These are phyloP conservation scores for Serrognathus titanus DNA, from an alignment of 2,888 invertebrate genomes.

Conservation along the genomic window DNA sequence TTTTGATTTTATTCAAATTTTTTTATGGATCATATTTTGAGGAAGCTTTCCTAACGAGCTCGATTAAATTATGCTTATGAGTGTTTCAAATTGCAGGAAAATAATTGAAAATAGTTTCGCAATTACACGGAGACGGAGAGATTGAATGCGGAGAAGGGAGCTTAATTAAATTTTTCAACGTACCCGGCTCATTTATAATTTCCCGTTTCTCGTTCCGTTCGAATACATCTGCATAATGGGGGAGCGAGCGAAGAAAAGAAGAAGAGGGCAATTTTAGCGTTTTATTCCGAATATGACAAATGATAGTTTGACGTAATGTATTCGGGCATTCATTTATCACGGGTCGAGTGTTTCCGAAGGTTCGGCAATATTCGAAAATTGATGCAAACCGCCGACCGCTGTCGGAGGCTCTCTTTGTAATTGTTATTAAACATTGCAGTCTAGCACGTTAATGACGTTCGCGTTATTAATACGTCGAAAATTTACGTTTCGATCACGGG, in stretches of 20 bases:
- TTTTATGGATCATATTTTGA: no score
- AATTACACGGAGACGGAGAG: neutral
- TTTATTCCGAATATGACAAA: constrained; percentile 29
- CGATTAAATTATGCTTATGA: no score
- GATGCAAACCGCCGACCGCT: constrained; percentile 16
- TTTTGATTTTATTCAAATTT: no score
- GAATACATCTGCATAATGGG: constrained; percentile 11
- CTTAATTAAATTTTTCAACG: neutral
- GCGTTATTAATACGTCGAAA: no score
- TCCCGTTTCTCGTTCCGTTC: neutral
- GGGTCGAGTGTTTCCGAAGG: constrained; percentile 27
- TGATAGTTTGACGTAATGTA: constrained; percentile 30
- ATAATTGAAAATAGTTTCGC: no score
- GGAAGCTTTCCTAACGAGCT: no score
- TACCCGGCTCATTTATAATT: neutral
- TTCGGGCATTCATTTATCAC: constrained; percentile 30
- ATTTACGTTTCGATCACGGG: no score
- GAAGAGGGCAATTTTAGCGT: constrained; percentile 14
- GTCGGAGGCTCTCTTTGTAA: no score
- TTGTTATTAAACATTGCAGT: no score
- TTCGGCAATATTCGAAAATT: constrained; percentile 26
- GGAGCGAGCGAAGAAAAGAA: constrained; percentile 6
- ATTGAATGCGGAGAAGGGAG: neutral
- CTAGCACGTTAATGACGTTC: no score
- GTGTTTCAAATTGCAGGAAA: no score